A percentile compares a stretch with the other conserved stretches of the same genome.
These are phyloP conservation scores for Pteronotus mesoamericanus DNA, from an alignment of 2,797 vertebrate species.

Conservation along the genomic window DNA sequence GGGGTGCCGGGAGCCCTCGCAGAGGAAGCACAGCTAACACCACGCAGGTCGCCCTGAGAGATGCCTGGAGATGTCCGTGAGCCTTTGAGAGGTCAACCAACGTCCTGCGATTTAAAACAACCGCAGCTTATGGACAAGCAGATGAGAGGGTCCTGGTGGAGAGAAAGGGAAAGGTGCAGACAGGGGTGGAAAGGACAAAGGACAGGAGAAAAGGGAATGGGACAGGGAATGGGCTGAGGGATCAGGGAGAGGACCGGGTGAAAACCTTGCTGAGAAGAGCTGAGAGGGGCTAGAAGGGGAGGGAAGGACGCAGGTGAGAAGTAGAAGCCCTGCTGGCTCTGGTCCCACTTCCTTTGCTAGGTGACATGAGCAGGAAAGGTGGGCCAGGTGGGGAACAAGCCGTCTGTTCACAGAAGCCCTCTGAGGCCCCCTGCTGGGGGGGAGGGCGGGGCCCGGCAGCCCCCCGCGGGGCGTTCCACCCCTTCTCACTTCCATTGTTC, in stretches of 20 bases:
- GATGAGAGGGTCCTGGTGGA: neutral
- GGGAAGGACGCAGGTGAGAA: neutral
- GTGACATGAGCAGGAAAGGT: neutral
- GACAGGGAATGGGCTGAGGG: neutral
- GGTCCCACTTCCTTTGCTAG: neutral
- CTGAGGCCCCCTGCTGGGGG: conserved; percentile 45
- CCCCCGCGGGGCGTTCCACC: neutral
- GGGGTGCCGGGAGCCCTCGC: neutral
- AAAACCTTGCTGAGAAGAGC: neutral
- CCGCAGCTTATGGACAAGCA: neutral
- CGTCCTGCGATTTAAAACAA: neutral
- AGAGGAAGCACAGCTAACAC: neutral
- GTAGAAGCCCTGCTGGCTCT: neutral
- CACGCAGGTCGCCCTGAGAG: neutral
- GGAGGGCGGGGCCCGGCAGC: neutral
- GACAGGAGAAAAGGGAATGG: neutral
- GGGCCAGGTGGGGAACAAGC: neutral
- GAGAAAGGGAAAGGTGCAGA: neutral
- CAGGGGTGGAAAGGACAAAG: neutral
- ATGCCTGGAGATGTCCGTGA: neutral
- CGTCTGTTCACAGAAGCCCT: neutral
- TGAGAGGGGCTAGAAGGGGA: neutral
- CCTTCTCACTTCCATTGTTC: neutral
- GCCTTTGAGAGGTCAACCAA: neutral
- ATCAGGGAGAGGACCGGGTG: neutral